phyloP scores from a whole-genome alignment of 2,888 invertebrate genomes.

The Dicyrtoma fusca region DNA sequence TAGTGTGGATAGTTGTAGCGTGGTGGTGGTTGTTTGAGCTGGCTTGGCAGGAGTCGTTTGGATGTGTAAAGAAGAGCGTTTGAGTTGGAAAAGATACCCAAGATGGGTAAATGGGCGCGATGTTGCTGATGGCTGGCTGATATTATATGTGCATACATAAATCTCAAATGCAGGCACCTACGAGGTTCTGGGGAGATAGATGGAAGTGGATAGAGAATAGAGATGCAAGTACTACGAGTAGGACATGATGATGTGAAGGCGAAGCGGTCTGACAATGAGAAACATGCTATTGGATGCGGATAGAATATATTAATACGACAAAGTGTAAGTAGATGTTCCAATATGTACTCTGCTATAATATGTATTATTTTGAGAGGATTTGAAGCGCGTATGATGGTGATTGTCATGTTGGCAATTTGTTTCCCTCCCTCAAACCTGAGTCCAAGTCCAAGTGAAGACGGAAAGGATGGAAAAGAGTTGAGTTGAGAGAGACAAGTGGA shows the following conservation, averaged over 20 bases:
- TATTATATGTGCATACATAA: not conserved
- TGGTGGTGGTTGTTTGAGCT: not conserved
- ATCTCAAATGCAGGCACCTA: not conserved
- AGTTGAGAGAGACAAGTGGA: not conserved
- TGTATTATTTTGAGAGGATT: not conserved
- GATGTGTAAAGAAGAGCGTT: not conserved
- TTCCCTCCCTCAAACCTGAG: not conserved
- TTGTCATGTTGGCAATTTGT: slow-evolving; percentile 28
- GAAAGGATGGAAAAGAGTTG: not conserved
- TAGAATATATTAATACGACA: too few species aligned
- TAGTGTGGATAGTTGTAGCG: too few species aligned
- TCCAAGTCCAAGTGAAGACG: not conserved
- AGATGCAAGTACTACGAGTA: too few species aligned
- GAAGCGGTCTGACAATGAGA: too few species aligned
- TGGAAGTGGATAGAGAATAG: not conserved
- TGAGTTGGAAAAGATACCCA: not conserved
- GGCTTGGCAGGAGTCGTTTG: not conserved
- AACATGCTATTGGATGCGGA: too few species aligned
- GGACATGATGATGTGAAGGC: too few species aligned
- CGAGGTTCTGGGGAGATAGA: not conserved
- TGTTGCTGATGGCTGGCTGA: too few species aligned
- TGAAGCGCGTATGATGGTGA: not conserved
- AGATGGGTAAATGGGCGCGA: slow-evolving; percentile 29
- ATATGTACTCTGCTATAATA: not conserved
- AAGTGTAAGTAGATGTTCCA: too few species aligned